Evolutionary conservation across 1,140 invertebrate species (phyloP).

Genomic region (Diuraphis noxia): DNA sequence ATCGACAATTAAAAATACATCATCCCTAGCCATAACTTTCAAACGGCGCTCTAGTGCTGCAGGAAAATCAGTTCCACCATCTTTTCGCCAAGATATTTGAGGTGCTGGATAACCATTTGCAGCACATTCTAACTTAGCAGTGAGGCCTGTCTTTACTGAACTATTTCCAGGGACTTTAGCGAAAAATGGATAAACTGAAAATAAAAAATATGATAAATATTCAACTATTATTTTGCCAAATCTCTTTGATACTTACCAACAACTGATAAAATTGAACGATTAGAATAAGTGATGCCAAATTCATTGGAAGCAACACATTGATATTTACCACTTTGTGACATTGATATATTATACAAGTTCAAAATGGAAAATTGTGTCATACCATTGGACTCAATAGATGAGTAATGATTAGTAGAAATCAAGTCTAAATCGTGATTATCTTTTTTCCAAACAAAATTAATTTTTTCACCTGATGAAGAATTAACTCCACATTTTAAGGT

Average conservation of each 20-base stretch:
- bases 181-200: conserved; percentile 82
- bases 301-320: conserved; percentile 90
- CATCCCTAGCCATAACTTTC: conserved; percentile 93
- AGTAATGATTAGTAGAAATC: conserved; percentile 27
- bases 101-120: conserved; percentile 86
- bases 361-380: conserved; percentile 48
- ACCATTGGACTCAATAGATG: not conserved
- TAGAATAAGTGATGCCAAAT: conserved; percentile 87
- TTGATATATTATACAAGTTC: conserved; percentile 71
- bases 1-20: conserved; percentile 89
- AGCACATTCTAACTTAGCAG: conserved; percentile 87
- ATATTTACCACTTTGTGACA: conserved; percentile 81
- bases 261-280: conserved; percentile 82
- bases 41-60: conserved; percentile 90
- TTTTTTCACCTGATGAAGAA: conserved; percentile 66
- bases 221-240: not conserved
- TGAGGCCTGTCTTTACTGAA: conserved; percentile 79
- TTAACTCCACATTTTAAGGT: conserved; percentile 79
- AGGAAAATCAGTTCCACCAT: conserved; percentile 92
- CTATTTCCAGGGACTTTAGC: conserved; percentile 82
- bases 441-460: conserved; percentile 85
- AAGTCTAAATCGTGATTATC: conserved; percentile 75
- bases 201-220: conserved; percentile 56
- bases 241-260: conserved; percentile 65
- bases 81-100: conserved; percentile 90